phyloP scores from a whole-genome alignment of 2,797 vertebrate genomes.

The Ceyx erithaca region DNA sequence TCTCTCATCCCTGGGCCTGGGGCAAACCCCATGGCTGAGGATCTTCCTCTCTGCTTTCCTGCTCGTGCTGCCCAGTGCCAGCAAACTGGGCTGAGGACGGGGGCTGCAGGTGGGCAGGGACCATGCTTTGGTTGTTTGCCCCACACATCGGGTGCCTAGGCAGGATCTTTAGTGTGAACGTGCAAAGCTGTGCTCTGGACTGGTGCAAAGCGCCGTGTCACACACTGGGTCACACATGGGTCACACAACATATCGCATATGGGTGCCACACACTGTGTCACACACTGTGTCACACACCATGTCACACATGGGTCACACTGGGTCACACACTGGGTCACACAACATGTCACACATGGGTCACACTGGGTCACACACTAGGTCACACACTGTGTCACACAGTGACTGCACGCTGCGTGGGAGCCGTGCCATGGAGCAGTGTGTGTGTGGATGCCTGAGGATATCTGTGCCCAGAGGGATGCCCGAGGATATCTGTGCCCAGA shows the following conservation, averaged over 20 bases:
- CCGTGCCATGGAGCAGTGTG: fast-evolving
- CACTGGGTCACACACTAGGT: too few relatives aligned
- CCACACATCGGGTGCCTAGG: not conserved
- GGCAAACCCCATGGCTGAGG: not conserved
- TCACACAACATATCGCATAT: too few relatives aligned
- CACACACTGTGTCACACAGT: fast-evolving
- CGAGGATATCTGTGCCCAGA: fast-evolving
- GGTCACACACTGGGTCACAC: fast-evolving
- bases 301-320: fast-evolving
- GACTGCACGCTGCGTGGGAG: fast-evolving
- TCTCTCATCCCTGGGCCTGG: too few relatives aligned
- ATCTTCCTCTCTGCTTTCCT: not conserved
- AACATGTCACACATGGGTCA: too few relatives aligned
- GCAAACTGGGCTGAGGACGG: fast-evolving
- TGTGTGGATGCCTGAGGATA: too few relatives aligned
- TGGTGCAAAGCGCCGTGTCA: not conserved
- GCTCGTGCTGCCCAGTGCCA: not conserved
- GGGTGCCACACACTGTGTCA: too few relatives aligned
- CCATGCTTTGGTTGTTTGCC: not conserved
- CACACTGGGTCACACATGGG: fast-evolving
- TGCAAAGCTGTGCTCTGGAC: fast-evolving
- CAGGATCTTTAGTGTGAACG: not conserved
- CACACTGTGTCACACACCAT: too few relatives aligned
- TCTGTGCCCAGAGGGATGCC: not conserved
- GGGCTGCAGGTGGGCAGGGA: not conserved